Evolutionary conservation across 2,797 vertebrate species (phyloP).

Genomic region (Gephyroberyx darwinii): DNA sequence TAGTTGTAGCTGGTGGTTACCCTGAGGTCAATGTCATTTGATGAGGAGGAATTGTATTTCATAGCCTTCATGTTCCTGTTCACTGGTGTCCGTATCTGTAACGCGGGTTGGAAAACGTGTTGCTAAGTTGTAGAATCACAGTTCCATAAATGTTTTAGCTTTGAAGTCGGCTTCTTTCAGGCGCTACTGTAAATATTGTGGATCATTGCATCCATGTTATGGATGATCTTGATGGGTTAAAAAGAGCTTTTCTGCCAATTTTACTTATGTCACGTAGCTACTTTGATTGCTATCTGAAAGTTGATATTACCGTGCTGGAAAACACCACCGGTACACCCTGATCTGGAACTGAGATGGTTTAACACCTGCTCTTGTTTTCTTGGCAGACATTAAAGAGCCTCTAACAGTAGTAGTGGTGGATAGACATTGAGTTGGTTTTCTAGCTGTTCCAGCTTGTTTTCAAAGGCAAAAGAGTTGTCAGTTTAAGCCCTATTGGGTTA

Average conservation of each 20-base stretch:
- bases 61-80: background rate
- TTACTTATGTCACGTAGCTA: slow-evolving; percentile 19
- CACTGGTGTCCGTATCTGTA: background rate
- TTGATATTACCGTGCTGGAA: slow-evolving; percentile 39
- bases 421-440: slow-evolving; percentile 17
- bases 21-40: slow-evolving; percentile 11
- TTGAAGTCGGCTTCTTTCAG: background rate
- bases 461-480: slow-evolving; percentile 25
- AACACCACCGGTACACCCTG: slow-evolving; percentile 24
- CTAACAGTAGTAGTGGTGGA: background rate
- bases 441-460: background rate
- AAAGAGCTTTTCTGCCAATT: slow-evolving; percentile 29
- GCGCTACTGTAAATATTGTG: slow-evolving; percentile 9
- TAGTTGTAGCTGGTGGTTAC: slow-evolving; percentile 3
- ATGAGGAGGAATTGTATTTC: slow-evolving; percentile 11
- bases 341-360: slow-evolving; percentile 44
- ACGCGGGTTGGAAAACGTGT: background rate
- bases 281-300: slow-evolving; percentile 64
- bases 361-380: slow-evolving; percentile 59
- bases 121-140: background rate
- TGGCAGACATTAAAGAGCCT: slow-evolving; percentile 27
- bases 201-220: slow-evolving; percentile 19
- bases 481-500: slow-evolving; percentile 46
- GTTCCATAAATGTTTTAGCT: slow-evolving; percentile 6
- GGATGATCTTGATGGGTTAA: slow-evolving; percentile 33